Evolutionary conservation across 2,113 vertebrate genomes (phyloP), one percentile per base, ranked within the genome.

Genomic region (Thalassoma bifasciatum): DNA sequence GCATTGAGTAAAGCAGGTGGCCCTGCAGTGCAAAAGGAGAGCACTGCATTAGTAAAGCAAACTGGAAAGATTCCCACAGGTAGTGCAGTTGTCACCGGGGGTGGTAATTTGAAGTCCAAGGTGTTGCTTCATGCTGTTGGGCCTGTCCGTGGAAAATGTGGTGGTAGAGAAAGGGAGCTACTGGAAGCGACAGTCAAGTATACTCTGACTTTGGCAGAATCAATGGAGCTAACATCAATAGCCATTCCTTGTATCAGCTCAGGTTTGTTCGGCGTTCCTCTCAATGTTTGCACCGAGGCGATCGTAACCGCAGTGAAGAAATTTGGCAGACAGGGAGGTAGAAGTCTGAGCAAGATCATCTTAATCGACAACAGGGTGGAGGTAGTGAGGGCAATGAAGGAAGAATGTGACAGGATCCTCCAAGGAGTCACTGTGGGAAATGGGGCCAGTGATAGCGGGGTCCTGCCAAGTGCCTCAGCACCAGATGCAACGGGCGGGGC

Each of bases 241-340:
- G 91, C 91, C n/a, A 66, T 93, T 7, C 92, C 92, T 1, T 92
- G 89, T 24, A 86, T 92, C 75, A 92, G 90, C 81, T 88, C 90
- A 0, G 90, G 91, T 0, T 0, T 82, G 8, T 93, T 81, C 37
- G 79, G 80, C 0, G 86, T 93, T 19, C 80, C 88, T 11, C 1
- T 91, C 14, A 10, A 11, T 10, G 51, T 89, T 13, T 92, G 91
- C 14, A 42, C 86, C 1, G 86, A 89, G n/a, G 87, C 90, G 16
- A 90, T 92, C 9, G 90, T 81, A 19, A 75, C 71, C 10, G 89
- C 89, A 8, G 68, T 91, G 3, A 80, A 64, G 34, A 14, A 22
- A 38, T 92, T 92, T 63, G 68, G 46, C 4, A 68, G 66, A 63
- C 69, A 70, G 58, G 54, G 57, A 42, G 83, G 53, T 2, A 60